phyloP scores from a whole-genome alignment of 1,140 invertebrate genomes.

The Kradibia gibbosae region DNA sequence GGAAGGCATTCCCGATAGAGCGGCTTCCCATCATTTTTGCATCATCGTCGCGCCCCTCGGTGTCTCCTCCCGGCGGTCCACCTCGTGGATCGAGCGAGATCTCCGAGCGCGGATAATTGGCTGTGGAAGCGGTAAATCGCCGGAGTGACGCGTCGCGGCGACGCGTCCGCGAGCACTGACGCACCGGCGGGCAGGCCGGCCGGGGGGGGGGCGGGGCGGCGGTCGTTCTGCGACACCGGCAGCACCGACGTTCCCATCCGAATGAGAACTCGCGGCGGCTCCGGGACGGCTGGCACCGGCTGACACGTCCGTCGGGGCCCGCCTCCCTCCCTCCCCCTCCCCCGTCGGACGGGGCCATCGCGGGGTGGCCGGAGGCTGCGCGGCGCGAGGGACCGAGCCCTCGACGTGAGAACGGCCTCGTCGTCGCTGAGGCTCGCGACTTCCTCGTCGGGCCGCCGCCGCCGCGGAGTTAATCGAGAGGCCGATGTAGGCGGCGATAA shows the following conservation, averaged over 20 bases:
- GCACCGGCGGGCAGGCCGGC: background rate
- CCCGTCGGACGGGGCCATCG: too few relatives aligned
- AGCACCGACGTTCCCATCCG: background rate
- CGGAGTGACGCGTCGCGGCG: background rate
- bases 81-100: background rate
- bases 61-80: background rate
- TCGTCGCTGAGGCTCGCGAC: too few relatives aligned
- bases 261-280: conserved; percentile 17
- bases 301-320: background rate
- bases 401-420: too few relatives aligned
- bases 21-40: conserved; percentile 1
- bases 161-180: conserved; percentile 22
- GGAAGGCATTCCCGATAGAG: background rate
- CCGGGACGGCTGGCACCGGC: background rate
- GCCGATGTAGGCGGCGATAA: too few relatives aligned
- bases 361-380: too few relatives aligned
- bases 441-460: too few relatives aligned
- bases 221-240: background rate
- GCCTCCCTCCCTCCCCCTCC: too few relatives aligned
- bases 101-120: conserved; percentile 38
- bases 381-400: too few relatives aligned
- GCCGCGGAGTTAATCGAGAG: too few relatives aligned
- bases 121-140: conserved; percentile 41
- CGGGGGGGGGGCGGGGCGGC: background rate
- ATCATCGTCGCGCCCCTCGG: background rate